phyloP scores from a whole-genome alignment of 2,888 invertebrate genomes.

The Ectobius pallidus region DNA sequence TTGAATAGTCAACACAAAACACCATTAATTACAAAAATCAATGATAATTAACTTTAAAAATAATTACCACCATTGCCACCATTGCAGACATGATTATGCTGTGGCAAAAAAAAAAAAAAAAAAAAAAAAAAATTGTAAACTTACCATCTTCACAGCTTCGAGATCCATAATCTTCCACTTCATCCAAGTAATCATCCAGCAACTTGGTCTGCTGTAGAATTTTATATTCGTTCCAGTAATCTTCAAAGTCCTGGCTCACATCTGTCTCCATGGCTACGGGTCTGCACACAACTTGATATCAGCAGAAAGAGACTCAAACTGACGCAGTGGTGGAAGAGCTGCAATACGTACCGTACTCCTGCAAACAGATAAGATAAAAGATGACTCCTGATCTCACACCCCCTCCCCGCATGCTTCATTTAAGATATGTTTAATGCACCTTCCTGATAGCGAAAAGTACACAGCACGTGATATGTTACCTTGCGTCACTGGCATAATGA shows the following conservation, averaged over 20 bases:
- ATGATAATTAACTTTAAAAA: no score
- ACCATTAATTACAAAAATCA: no score
- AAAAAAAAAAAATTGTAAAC: no score
- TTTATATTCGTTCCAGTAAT: constrained; percentile 71
- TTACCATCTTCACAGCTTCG: constrained; percentile 35
- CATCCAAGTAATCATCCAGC: constrained; percentile 63
- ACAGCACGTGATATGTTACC: no score
- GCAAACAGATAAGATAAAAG: neutral
- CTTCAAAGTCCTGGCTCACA: constrained; percentile 58
- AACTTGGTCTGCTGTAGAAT: constrained; percentile 63
- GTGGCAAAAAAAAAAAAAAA: no score
- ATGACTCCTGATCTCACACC: neutral
- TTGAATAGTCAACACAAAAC: no score
- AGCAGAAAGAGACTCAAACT: no score
- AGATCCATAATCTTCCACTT: constrained; percentile 56
- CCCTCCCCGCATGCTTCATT: neutral
- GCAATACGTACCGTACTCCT: neutral
- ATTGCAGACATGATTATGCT: no score
- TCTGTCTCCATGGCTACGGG: constrained; percentile 48
- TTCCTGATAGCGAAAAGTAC: no score
- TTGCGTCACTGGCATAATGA: no score
- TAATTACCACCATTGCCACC: no score
- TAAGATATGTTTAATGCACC: neutral
- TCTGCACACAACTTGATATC: neutral
- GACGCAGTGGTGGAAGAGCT: no score